These are phyloP conservation scores for Drosophila saltans DNA, from an alignment of 1,140 invertebrate species.

Conservation along the genomic window DNA sequence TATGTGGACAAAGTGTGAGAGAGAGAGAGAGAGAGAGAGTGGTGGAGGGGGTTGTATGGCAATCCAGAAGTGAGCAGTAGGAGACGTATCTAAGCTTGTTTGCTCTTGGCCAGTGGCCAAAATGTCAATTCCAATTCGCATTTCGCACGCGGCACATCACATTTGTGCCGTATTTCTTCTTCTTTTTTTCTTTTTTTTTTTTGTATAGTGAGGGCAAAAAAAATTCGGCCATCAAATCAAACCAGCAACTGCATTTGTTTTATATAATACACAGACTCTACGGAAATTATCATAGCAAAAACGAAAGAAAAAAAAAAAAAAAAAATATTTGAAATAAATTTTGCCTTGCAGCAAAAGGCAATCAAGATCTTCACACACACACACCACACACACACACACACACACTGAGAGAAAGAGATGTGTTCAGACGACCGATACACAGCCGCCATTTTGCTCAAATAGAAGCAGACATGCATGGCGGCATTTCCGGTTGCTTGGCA, in stretches of 20 bases:
- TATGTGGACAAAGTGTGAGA: background rate
- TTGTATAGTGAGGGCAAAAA: conserved; percentile 14
- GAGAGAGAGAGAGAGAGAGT: background rate
- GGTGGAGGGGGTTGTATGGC: background rate
- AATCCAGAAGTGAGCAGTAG: background rate
- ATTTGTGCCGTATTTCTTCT: conserved; percentile 20
- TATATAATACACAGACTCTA: conserved; percentile 55
- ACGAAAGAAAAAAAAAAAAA: conserved; percentile 20
- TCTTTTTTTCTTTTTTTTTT: background rate
- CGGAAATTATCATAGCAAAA: conserved; percentile 79
- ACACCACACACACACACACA: conserved; percentile 2
- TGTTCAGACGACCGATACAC: conserved; percentile 51
- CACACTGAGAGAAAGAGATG: conserved; percentile 13
- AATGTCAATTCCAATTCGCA: conserved; percentile 70
- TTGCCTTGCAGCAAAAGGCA: conserved; percentile 70
- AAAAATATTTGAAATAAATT: conserved; percentile 29
- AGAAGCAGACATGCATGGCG: conserved; percentile 79
- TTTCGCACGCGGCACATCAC: conserved; percentile 57
- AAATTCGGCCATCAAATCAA: conserved; percentile 58
- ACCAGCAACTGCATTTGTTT: conserved; percentile 66
- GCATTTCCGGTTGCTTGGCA: conserved; percentile 80
- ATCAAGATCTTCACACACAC: conserved; percentile 66
- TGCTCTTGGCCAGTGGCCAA: conserved; percentile 61
- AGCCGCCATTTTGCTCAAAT: conserved; percentile 60
- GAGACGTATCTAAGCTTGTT: conserved; percentile 30